Conservation (phyloP, 92 coral and sea anemone species). For the Heliopora coerulea region DNA sequence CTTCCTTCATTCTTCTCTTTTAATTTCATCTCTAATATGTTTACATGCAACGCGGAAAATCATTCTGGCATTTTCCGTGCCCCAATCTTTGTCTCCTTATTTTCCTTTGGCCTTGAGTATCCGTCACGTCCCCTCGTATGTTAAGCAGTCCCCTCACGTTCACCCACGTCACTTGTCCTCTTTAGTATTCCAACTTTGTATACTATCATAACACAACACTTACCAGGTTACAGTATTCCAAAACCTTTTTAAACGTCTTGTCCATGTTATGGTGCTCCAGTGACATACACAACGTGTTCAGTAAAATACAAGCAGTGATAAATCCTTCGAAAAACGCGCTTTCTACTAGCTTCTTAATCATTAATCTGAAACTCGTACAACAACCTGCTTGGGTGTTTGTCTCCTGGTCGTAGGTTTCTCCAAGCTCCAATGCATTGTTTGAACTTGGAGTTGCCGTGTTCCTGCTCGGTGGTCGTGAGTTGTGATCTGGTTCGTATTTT, state of each 20-base stretch:
- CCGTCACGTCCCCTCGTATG: too few species aligned
- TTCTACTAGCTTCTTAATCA: slow-evolving; percentile 53
- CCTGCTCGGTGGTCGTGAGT: neutral
- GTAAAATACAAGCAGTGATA: slow-evolving; percentile 86
- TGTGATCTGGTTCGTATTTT: slow-evolving; percentile 18
- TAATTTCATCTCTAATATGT: too few species aligned
- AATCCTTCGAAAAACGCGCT: slow-evolving; percentile 80
- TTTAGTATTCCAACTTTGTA: too few species aligned
- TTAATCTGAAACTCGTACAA: slow-evolving; percentile 27
- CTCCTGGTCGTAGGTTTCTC: slow-evolving; percentile 48
- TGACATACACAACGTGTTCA: slow-evolving; percentile 96
- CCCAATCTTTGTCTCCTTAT: too few species aligned
- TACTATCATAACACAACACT: too few species aligned
- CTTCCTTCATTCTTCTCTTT: too few species aligned
- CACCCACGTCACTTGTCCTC: too few species aligned
- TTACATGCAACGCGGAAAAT: too few species aligned
- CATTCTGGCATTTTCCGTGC: too few species aligned
- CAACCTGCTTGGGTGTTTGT: slow-evolving; percentile 36
- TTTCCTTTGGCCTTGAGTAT: too few species aligned
- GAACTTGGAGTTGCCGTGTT: slow-evolving; percentile 45
- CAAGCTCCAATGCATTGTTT: slow-evolving; percentile 52
- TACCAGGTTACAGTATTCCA: slow-evolving; percentile 81
- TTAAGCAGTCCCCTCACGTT: too few species aligned
- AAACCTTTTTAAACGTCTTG: slow-evolving; percentile 46
- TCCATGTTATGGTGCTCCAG: slow-evolving; percentile 83